These are phyloP conservation scores for Agriotes lineatus DNA, from an alignment of 2,888 invertebrate species.

Conservation along the genomic window DNA sequence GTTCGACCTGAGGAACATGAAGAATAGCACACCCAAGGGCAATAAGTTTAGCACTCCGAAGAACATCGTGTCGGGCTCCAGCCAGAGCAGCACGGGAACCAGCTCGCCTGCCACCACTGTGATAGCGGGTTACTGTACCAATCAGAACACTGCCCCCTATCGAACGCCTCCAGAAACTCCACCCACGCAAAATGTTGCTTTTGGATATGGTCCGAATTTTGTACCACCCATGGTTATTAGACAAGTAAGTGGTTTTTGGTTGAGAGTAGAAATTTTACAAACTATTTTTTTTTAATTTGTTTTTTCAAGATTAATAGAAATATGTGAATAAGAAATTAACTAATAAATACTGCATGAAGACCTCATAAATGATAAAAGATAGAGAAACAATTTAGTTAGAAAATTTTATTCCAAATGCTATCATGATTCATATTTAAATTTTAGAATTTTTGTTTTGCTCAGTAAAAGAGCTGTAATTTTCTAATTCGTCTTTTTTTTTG, in stretches of 20 bases:
- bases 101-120: conserved; percentile 64
- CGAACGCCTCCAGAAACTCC: conserved; percentile 63
- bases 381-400: too few species aligned
- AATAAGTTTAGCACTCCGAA: conserved; percentile 51
- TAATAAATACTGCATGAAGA: too few species aligned
- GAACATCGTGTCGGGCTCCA: conserved; percentile 55
- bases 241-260: conserved; percentile 57
- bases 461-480: too few species aligned
- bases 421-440: too few species aligned
- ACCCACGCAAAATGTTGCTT: conserved; percentile 54
- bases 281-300: too few species aligned
- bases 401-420: too few species aligned
- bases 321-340: too few species aligned
- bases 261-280: too few species aligned
- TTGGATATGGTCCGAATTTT: conserved; percentile 54
- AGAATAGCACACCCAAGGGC: conserved; percentile 49
- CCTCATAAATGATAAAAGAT: too few species aligned
- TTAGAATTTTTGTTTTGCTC: too few species aligned
- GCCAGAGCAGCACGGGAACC: conserved; percentile 63
- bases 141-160: conserved; percentile 53
- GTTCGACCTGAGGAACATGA: conserved; percentile 45
- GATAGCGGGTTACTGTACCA: conserved; percentile 59
- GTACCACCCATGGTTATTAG: conserved; percentile 59
- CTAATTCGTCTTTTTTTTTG: too few species aligned
- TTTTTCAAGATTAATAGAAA: too few species aligned